Evolutionary conservation across 1,140 invertebrate genomes (phyloP).

Genomic region (Pachyrhynchus sulphureomaculatus): DNA sequence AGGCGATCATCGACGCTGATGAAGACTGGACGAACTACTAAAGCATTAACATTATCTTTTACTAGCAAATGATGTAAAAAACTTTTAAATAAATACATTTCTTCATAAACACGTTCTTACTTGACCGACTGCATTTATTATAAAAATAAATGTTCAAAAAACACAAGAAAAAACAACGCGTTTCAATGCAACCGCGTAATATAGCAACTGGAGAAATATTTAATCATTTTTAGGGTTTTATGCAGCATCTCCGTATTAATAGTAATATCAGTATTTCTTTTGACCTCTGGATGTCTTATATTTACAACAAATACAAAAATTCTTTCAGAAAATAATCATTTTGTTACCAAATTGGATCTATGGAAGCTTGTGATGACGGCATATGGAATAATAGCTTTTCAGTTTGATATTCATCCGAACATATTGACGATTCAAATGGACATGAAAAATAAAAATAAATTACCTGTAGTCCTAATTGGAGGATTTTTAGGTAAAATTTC

Average conservation of each 20-base stretch:
- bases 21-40: no score
- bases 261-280: conserved; percentile 58
- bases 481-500: conserved; percentile 61
- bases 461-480: conserved; percentile 63
- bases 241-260: conserved; percentile 60
- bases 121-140: no score
- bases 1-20: no score
- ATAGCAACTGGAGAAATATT: no score
- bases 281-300: conserved; percentile 58
- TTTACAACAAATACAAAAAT: conserved; percentile 32
- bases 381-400: conserved; percentile 67
- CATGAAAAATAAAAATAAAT: conserved; percentile 67
- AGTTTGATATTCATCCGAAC: conserved; percentile 79
- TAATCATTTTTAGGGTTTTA: conserved; percentile 58
- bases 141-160: no score
- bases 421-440: conserved; percentile 78
- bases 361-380: conserved; percentile 59
- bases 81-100: no score
- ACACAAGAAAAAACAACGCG: no score
- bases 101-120: no score
- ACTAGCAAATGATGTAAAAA: no score
- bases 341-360: conserved; percentile 14
- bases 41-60: no score
- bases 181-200: no score
- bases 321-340: background rate